Conservation (phyloP, 2,888 invertebrate species). For the Apamea epomidion region DNA sequence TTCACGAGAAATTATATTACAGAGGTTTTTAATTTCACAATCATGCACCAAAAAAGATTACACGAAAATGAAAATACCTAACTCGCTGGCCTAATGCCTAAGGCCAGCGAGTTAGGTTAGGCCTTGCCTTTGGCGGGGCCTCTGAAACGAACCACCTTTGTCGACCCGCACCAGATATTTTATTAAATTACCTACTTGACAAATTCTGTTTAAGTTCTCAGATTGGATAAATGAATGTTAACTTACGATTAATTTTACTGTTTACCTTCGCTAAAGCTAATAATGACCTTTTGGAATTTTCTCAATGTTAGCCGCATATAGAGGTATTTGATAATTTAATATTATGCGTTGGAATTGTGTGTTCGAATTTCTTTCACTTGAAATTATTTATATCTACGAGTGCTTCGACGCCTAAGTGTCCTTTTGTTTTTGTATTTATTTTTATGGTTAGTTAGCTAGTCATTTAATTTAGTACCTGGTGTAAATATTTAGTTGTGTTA, state of each 20-base stretch:
- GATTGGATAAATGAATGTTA: conserved; percentile 80
- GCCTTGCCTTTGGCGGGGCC: conserved; percentile 43
- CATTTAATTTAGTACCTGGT: too few relatives aligned
- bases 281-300: conserved; percentile 80
- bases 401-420: neutral
- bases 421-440: neutral
- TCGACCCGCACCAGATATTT: conserved; percentile 69
- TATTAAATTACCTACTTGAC: conserved; percentile 80
- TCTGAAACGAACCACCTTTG: conserved; percentile 22
- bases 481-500: too few relatives aligned
- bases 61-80: conserved; percentile 29
- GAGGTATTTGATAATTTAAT: conserved; percentile 52
- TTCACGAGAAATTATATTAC: conserved; percentile 17
- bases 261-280: conserved; percentile 77
- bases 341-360: conserved; percentile 40
- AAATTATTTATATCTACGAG: conserved; percentile 34
- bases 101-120: too few relatives aligned
- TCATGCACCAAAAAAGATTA: conserved; percentile 40
- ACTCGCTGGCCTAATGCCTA: conserved; percentile 16
- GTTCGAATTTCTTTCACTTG: conserved; percentile 38
- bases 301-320: conserved; percentile 68
- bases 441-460: too few relatives aligned
- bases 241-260: conserved; percentile 85
- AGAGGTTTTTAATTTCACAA: conserved; percentile 49
- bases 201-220: conserved; percentile 79